Conservation (phyloP, 1,140 invertebrate species). For the Holotrichia oblita region DNA sequence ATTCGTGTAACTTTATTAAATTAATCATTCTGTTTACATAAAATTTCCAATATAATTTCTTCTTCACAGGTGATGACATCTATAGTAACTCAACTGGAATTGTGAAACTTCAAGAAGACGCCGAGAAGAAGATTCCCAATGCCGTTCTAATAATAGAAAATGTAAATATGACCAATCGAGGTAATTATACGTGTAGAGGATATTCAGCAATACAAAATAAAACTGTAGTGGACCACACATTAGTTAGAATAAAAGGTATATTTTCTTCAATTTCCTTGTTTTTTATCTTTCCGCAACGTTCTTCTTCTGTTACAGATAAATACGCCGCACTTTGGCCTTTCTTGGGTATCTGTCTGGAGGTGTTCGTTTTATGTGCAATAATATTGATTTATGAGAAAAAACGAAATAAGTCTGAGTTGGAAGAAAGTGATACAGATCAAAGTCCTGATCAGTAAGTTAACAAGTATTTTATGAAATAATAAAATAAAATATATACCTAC, state of each 20-base stretch:
- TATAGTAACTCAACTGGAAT: constrained; percentile 64
- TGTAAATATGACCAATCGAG: constrained; percentile 72
- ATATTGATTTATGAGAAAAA: constrained; percentile 96
- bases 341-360: constrained; percentile 91
- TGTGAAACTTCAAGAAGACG: constrained; percentile 60
- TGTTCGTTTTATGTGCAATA: constrained; percentile 90
- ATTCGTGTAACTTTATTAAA: no score
- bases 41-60: background rate
- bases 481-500: no score
- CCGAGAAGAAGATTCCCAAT: constrained; percentile 62
- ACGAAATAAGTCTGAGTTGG: constrained; percentile 89
- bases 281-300: constrained; percentile 45
- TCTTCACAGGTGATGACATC: constrained; percentile 45
- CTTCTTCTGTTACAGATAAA: constrained; percentile 73
- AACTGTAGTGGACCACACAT: constrained; percentile 59
- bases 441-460: constrained; percentile 84
- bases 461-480: no score
- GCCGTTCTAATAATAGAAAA: constrained; percentile 67
- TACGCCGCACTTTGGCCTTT: constrained; percentile 93
- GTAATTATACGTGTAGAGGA: constrained; percentile 72
- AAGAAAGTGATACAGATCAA: constrained; percentile 92
- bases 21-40: no score
- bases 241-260: constrained; percentile 80
- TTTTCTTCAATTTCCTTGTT: constrained; percentile 9
- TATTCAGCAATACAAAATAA: constrained; percentile 43